Conservation (phyloP, 2,888 invertebrate genomes). For the Erannis defoliaria region DNA sequence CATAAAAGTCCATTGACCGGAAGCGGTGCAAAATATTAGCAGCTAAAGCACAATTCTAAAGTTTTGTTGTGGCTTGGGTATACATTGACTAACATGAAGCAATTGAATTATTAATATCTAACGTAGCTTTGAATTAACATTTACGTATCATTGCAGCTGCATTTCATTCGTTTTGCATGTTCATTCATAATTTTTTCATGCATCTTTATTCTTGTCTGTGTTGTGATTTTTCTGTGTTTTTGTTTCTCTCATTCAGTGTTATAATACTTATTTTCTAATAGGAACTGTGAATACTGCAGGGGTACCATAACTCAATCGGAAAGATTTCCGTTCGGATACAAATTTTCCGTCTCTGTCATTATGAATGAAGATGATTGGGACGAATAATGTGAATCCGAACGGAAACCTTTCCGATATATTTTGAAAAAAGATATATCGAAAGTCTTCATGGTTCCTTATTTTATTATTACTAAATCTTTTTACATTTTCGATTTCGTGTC, state of each 20-base stretch:
- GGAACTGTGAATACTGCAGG: slow-evolving; percentile 18
- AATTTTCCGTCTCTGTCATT: too few species aligned
- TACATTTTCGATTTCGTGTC: slow-evolving; percentile 45
- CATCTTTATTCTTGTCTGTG: slow-evolving; percentile 40
- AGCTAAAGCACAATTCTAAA: slow-evolving; percentile 62
- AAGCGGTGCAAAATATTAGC: slow-evolving; percentile 63
- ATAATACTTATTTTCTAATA: slow-evolving; percentile 28
- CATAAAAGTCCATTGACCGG: neutral
- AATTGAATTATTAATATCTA: slow-evolving; percentile 62
- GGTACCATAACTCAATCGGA: too few species aligned
- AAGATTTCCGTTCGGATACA: too few species aligned
- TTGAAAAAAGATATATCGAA: neutral
- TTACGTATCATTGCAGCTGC: slow-evolving; percentile 79
- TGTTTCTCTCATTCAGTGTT: slow-evolving; percentile 46
- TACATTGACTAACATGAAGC: slow-evolving; percentile 60
- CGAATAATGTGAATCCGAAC: too few species aligned
- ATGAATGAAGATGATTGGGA: too few species aligned
- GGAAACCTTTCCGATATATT: neutral
- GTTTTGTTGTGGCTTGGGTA: slow-evolving; percentile 86
- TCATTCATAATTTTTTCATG: slow-evolving; percentile 52
- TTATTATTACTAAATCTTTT: slow-evolving; percentile 41
- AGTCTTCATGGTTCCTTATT: slow-evolving; percentile 25
- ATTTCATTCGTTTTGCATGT: slow-evolving; percentile 67
- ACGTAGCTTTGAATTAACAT: slow-evolving; percentile 64
- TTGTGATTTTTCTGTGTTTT: slow-evolving; percentile 43